phyloP scores from a whole-genome alignment of 2,888 invertebrate species.

The Polyommatus icarus region DNA sequence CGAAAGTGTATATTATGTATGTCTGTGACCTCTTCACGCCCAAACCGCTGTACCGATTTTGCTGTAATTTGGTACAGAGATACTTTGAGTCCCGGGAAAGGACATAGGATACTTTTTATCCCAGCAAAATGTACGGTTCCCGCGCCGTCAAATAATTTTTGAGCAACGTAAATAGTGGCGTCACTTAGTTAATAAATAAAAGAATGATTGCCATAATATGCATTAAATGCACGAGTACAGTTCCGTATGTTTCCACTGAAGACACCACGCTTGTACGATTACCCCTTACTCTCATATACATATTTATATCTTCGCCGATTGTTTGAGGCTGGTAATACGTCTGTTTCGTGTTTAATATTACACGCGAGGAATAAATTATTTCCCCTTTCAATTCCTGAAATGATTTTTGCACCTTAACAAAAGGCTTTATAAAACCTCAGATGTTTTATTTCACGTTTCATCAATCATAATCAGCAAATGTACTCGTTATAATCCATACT shows the following conservation, averaged over 20 bases:
- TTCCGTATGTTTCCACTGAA: slow-evolving; percentile 32
- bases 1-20: too few relatives aligned
- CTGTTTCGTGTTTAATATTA: slow-evolving; percentile 20
- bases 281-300: slow-evolving; percentile 12
- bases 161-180: too few relatives aligned
- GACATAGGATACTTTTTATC: too few relatives aligned
- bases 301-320: slow-evolving; percentile 32
- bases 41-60: too few relatives aligned
- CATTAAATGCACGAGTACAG: neutral
- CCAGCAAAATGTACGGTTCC: too few relatives aligned
- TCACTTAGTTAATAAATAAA: neutral
- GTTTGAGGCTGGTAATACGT: slow-evolving; percentile 17
- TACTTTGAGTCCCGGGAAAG: too few relatives aligned
- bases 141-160: too few relatives aligned
- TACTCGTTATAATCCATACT: too few relatives aligned
- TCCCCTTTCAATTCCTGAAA: neutral
- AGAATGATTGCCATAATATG: neutral
- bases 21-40: too few relatives aligned
- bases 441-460: neutral
- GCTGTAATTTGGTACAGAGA: too few relatives aligned
- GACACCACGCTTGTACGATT: slow-evolving; percentile 32
- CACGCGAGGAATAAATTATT: slow-evolving; percentile 3
- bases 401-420: slow-evolving; percentile 3
- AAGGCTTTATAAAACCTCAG: neutral
- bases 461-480: neutral